A percentile compares a stretch with the other conserved stretches of the same genome.
Evolutionary conservation across 2,888 invertebrate species (phyloP).

Genomic region (Trichacis sp.): DNA sequence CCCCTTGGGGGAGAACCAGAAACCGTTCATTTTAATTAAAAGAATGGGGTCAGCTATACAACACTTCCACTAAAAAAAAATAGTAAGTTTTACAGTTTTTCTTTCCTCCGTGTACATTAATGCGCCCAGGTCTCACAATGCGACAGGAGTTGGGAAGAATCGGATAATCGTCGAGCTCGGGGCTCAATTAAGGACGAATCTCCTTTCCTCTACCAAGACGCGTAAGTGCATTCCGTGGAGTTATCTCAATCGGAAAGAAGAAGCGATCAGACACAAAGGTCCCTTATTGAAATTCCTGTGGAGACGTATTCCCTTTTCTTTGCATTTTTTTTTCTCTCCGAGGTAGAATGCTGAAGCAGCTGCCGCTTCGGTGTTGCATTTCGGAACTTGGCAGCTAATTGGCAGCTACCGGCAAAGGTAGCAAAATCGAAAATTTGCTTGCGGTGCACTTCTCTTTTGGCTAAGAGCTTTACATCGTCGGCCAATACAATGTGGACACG

Average conservation of each 20-base stretch:
- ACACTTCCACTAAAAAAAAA: too few species aligned
- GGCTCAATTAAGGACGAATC: constrained; percentile 48
- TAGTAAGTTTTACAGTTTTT: too few species aligned
- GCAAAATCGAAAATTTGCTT: constrained; percentile 48
- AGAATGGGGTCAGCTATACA: too few species aligned
- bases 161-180: constrained; percentile 47
- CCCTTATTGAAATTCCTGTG: constrained; percentile 51
- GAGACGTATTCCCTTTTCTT: constrained; percentile 43
- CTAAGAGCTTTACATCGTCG: constrained; percentile 3
- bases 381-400: constrained; percentile 61
- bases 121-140: constrained; percentile 39
- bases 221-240: constrained; percentile 54
- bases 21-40: too few species aligned
- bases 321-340: constrained; percentile 29
- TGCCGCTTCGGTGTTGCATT: constrained; percentile 48
- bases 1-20: too few species aligned
- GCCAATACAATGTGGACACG: constrained; percentile 34
- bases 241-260: constrained; percentile 56
- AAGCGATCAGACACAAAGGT: constrained; percentile 51
- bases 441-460: constrained; percentile 8
- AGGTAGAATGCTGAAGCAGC: constrained; percentile 37
- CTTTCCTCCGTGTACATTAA: too few species aligned
- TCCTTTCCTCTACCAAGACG: constrained; percentile 41
- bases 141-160: constrained; percentile 44
- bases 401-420: constrained; percentile 53